Evolutionary conservation across 2,888 invertebrate genomes (phyloP).

Genomic region (Caenorhabditis sp.): DNA sequence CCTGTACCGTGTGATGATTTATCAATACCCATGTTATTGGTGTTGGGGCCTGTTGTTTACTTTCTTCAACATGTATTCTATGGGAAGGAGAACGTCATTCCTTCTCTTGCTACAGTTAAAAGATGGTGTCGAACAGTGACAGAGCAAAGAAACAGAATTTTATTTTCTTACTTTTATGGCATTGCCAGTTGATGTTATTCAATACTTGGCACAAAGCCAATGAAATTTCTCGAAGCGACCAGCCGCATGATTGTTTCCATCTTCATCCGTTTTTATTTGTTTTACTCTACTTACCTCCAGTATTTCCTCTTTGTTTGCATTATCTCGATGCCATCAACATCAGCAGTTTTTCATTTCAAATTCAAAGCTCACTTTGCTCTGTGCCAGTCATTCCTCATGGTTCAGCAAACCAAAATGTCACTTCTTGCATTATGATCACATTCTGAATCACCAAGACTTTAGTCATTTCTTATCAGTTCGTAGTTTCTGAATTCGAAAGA

Average conservation of each 20-base stretch:
- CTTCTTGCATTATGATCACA: slow-evolving; percentile 3
- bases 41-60: slow-evolving; percentile 22
- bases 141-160: neutral
- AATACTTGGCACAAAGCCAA: neutral
- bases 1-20: slow-evolving; percentile 35
- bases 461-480: slow-evolving; percentile 37
- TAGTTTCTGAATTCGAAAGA: slow-evolving; percentile 16
- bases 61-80: slow-evolving; percentile 17
- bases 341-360: slow-evolving; percentile 34
- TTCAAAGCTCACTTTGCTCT: neutral
- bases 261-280: slow-evolving; percentile 47
- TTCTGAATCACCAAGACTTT: neutral
- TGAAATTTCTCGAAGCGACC: slow-evolving; percentile 18
- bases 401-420: slow-evolving; percentile 23
- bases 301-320: slow-evolving; percentile 53
- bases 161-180: slow-evolving; percentile 1
- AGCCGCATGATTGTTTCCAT: slow-evolving; percentile 48
- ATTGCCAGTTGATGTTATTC: slow-evolving; percentile 1
- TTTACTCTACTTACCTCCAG: slow-evolving; percentile 45
- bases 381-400: neutral
- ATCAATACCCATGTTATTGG: slow-evolving; percentile 37
- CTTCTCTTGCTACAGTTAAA: slow-evolving; percentile 18
- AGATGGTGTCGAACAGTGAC: neutral
- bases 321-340: slow-evolving; percentile 51
- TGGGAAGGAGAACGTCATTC: slow-evolving; percentile 32